Evolutionary conservation across 37 sponge, comb jelly and placozoan genomes (phyloP).

Genomic region (Cladorhizidae sp.): DNA sequence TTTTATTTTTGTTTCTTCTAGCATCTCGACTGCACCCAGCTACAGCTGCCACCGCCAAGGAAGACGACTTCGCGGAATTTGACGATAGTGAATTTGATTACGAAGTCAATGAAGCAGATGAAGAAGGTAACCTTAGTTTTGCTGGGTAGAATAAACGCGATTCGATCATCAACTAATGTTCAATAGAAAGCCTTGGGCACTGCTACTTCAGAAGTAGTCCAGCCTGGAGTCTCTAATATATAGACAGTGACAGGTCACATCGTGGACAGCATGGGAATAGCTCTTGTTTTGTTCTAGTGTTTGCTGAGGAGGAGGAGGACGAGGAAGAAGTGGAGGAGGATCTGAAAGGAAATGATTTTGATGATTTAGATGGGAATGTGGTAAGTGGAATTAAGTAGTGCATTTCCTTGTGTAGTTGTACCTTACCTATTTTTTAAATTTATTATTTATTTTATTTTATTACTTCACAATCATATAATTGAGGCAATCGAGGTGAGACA

Average conservation of each 20-base stretch:
- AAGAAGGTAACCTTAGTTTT: not conserved
- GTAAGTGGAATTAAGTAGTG: not conserved
- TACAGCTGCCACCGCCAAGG: not conserved
- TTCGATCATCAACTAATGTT: too few relatives aligned
- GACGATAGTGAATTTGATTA: conserved; percentile 62
- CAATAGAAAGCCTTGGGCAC: too few relatives aligned
- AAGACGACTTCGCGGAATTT: conserved; percentile 76
- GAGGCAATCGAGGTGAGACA: too few relatives aligned
- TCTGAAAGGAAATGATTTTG: not conserved
- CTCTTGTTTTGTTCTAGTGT: not conserved
- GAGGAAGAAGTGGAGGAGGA: not conserved
- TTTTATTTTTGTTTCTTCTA: not conserved
- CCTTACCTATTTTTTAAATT: too few relatives aligned
- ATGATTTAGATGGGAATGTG: not conserved
- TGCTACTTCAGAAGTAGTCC: too few relatives aligned
- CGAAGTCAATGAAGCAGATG: conserved; percentile 22
- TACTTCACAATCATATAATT: not conserved
- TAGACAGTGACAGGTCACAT: too few relatives aligned
- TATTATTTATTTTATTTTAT: not conserved
- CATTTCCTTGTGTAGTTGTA: not conserved
- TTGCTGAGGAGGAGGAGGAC: not conserved
- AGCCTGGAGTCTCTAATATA: too few relatives aligned
- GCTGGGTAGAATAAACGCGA: too few relatives aligned
- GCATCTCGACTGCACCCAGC: not conserved
- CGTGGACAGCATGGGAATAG: too few relatives aligned